Evolutionary conservation across 2,888 invertebrate genomes (phyloP).

Genomic region (Drosophila basisetae): DNA sequence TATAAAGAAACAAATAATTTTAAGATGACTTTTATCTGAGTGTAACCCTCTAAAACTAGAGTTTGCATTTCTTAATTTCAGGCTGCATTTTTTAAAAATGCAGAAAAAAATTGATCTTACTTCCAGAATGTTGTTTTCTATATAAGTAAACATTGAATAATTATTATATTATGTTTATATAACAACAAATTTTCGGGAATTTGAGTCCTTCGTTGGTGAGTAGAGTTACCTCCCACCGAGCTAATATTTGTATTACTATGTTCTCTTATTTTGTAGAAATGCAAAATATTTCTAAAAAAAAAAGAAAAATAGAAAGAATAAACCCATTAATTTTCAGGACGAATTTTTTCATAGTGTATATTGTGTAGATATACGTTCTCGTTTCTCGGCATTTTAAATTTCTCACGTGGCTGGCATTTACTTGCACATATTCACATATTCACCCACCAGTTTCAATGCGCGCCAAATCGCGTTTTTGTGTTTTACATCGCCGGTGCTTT

Average conservation of each 20-base stretch:
- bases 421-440: constrained; percentile 1
- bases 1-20: no score
- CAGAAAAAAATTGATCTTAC: not conserved
- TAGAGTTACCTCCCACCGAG: no score
- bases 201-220: not conserved
- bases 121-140: not conserved
- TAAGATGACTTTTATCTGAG: not conserved
- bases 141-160: not conserved
- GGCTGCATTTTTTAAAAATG: not conserved
- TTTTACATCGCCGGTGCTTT: constrained; percentile 63
- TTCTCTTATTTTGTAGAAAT: not conserved
- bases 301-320: not conserved
- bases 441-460: constrained; percentile 54
- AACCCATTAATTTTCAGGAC: fast-evolving
- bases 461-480: constrained; percentile 77
- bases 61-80: not conserved
- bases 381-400: not conserved
- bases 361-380: not conserved
- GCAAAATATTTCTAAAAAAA: not conserved
- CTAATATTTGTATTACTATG: not conserved
- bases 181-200: no score
- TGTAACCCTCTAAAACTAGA: not conserved
- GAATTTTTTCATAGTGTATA: not conserved
- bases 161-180: not conserved
- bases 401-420: constrained; percentile 11